These are phyloP conservation scores for Orthonyx spaldingii DNA, from an alignment of 2,113 vertebrate genomes.

Conservation along the genomic window DNA sequence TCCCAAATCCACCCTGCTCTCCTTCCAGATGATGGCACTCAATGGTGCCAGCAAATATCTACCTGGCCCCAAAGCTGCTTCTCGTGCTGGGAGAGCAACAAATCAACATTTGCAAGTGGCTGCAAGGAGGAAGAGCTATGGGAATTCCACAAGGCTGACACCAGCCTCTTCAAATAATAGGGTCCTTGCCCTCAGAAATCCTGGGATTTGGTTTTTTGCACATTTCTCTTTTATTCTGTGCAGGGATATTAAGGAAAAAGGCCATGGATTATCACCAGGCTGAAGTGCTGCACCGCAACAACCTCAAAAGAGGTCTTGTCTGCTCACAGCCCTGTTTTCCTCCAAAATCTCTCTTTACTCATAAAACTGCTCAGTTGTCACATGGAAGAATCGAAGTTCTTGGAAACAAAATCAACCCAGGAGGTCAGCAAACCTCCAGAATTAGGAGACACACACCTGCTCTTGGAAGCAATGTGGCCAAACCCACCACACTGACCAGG, in stretches of 20 bases:
- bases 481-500: not conserved
- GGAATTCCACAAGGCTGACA: not conserved
- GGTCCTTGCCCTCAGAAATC: not conserved
- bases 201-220: not conserved
- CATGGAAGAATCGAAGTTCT: not conserved
- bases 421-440: not conserved
- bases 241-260: not conserved
- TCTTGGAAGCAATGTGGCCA: not conserved
- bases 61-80: not conserved
- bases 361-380: not conserved
- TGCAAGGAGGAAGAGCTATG: not conserved
- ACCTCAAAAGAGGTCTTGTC: not conserved
- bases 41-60: not conserved
- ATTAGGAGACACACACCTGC: not conserved
- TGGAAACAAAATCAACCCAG: not conserved
- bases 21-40: not conserved
- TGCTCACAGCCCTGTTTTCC: not conserved
- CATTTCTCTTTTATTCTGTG: not conserved
- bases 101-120: not conserved
- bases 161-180: not conserved
- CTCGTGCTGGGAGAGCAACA: not conserved
- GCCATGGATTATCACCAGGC: not conserved
- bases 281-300: not conserved
- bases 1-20: not conserved
- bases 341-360: not conserved